Evolutionary conservation across 1,140 invertebrate species (phyloP).

Genomic region (Nasonia longicornis): DNA sequence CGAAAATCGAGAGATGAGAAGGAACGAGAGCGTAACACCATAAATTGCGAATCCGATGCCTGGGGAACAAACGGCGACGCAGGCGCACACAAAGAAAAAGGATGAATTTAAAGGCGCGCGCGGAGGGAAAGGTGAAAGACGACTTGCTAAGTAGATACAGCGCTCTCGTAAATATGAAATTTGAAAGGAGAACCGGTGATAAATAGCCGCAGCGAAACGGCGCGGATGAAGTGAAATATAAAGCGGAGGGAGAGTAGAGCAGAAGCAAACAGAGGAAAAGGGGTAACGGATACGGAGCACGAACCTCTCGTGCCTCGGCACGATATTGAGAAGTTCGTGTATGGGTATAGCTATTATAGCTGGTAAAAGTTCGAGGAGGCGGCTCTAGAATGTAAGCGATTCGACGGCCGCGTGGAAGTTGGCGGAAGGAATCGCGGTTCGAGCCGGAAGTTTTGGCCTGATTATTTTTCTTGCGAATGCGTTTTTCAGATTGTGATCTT

Average conservation of each 20-base stretch:
- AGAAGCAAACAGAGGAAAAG: neutral
- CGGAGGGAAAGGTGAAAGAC: neutral
- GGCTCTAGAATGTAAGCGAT: too few relatives aligned
- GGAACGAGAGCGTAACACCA: neutral
- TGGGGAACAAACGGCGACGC: neutral
- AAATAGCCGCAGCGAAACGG: conserved; percentile 5
- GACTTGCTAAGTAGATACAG: neutral
- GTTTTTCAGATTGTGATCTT: too few relatives aligned
- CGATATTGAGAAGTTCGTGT: neutral
- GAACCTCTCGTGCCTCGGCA: neutral
- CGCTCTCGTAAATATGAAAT: conserved; percentile 24
- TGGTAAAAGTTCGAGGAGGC: too few relatives aligned
- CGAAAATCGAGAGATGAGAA: neutral
- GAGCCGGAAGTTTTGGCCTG: too few relatives aligned
- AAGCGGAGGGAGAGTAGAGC: neutral
- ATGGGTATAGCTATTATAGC: too few relatives aligned
- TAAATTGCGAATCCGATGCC: conserved; percentile 7
- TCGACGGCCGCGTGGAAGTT: too few relatives aligned
- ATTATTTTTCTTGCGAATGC: too few relatives aligned
- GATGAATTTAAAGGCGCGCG: neutral
- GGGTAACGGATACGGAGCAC: neutral
- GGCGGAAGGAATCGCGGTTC: too few relatives aligned
- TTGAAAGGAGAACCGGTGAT: conserved; percentile 11
- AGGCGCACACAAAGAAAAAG: neutral
- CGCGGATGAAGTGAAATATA: neutral